Percentiles rank a stretch among this genome's conserved stretches.
Conservation (phyloP, 2,797 vertebrate species). For the Coregonus sp. region DNA sequence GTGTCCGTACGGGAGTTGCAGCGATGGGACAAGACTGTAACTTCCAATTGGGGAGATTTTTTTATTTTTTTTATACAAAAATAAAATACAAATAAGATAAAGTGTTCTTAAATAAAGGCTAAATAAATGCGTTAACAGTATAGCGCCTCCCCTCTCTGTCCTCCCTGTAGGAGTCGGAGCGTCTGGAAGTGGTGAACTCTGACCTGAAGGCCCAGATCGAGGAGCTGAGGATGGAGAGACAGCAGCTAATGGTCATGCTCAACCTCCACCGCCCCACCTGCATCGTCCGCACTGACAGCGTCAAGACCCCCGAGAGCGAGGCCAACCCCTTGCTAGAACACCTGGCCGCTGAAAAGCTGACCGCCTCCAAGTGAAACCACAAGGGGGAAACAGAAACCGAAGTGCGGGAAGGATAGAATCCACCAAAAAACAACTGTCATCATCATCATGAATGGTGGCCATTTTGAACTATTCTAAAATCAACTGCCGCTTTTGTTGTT, state of each 20-base stretch:
- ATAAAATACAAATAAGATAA: not conserved
- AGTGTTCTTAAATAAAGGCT: not conserved
- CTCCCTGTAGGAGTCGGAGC: slow-evolving; percentile 87
- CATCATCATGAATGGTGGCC: not conserved
- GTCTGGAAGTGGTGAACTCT: slow-evolving; percentile 91
- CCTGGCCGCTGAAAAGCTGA: slow-evolving; percentile 39
- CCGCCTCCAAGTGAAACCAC: slow-evolving; percentile 60
- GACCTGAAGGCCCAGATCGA: slow-evolving; percentile 96
- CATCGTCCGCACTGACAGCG: slow-evolving; percentile 92
- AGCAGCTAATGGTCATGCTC: slow-evolving; percentile 94
- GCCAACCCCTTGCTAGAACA: slow-evolving; percentile 86
- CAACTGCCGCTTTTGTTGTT: slow-evolving; percentile 56
- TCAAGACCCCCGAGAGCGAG: slow-evolving; percentile 87
- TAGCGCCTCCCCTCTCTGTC: not conserved
- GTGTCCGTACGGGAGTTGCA: too few species aligned
- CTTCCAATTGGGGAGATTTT: too few species aligned
- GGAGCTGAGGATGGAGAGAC: slow-evolving; percentile 90
- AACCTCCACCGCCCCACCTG: slow-evolving; percentile 94
- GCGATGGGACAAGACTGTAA: too few species aligned
- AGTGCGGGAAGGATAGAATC: slow-evolving; percentile 26
- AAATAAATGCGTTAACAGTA: not conserved
- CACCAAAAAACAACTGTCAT: slow-evolving; percentile 26
- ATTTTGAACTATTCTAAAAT: slow-evolving; percentile 14
- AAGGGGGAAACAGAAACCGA: slow-evolving; percentile 23
- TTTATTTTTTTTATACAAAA: too few species aligned